Base-by-base conservation (phyloP, 2,113 vertebrate species). In the Hystrix cristata region DNA sequence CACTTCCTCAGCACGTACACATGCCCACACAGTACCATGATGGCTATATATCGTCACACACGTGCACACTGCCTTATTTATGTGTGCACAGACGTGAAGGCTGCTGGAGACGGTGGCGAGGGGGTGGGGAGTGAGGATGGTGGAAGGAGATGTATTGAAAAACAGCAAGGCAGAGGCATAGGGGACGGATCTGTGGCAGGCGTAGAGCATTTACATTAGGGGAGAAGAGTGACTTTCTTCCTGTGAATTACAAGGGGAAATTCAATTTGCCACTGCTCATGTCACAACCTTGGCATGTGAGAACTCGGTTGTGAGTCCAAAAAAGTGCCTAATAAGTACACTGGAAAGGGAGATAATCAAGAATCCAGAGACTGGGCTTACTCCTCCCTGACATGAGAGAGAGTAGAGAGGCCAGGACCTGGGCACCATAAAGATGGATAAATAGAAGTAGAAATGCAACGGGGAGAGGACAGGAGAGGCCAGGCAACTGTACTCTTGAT, bases 1-100 rank as follows among this genome's bases (percentile, higher is more conserved):
- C 62, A 25, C 55, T 96, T 95, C 82, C 97, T 71, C 1, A 0
- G 95, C 98, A 98, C 93, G 89, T 96, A 53, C 86, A 60, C 96
- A 93, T 0, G 27, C 91, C 64, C 64, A 84, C 86, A 88, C 31
- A 13, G 67, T 11, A 25, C 82, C 21, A 19, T 38, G 95, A 97
- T 60, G 91, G 92, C 91, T 96, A 80, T 97, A 96, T 96, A 96
- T 97, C n/a, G 94, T 80, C 85, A 91, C 88, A 85, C 3, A 25
- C 23, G 0, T 92, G 85, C 69, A 57, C 19, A 43, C 55, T 96
- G 97, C 53, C 91, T 84, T 94, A 96, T 87, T 97, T 96, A 71
- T 90, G 69, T 71, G 31, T 19, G 27, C 0, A 16, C 3, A 55
- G 76, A 82, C 90, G 9, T 59, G 46, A 59, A 14, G 90, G 29